phyloP scores from a whole-genome alignment of 2,113 vertebrate species.

The Chamaea fasciata region DNA sequence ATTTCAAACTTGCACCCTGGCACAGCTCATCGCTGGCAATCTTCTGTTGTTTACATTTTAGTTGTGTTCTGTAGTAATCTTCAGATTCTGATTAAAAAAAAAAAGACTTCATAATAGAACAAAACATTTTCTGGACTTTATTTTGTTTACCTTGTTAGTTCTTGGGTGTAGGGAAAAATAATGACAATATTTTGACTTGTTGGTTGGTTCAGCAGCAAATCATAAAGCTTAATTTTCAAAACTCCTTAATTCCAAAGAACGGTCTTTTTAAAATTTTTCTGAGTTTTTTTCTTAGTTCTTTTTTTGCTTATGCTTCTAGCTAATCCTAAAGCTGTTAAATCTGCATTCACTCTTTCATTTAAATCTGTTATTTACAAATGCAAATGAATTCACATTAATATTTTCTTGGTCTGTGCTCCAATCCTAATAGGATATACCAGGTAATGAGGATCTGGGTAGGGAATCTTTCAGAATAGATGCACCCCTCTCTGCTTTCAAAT shows the following conservation, averaged over 20 bases:
- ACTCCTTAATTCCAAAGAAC: background rate
- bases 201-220: background rate
- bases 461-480: background rate
- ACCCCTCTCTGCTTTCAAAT: accelerated
- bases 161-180: background rate
- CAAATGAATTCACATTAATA: background rate
- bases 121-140: background rate
- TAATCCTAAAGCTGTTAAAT: background rate
- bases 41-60: background rate
- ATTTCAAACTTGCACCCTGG: background rate
- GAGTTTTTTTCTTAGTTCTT: too few species aligned
- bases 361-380: background rate
- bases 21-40: background rate
- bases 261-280: background rate
- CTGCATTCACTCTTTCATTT: background rate
- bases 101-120: background rate
- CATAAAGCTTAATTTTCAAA: background rate
- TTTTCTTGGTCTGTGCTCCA: background rate
- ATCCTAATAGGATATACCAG: background rate
- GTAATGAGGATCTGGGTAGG: background rate
- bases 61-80: background rate
- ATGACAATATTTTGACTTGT: background rate
- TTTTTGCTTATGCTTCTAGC: background rate
- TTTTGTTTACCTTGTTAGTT: background rate
- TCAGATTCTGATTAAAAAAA: background rate